Evolutionary conservation across 92 coral and sea anemone species (phyloP), one percentile per base, ranked within the genome.

Genomic region (Pocillopora meandrina): DNA sequence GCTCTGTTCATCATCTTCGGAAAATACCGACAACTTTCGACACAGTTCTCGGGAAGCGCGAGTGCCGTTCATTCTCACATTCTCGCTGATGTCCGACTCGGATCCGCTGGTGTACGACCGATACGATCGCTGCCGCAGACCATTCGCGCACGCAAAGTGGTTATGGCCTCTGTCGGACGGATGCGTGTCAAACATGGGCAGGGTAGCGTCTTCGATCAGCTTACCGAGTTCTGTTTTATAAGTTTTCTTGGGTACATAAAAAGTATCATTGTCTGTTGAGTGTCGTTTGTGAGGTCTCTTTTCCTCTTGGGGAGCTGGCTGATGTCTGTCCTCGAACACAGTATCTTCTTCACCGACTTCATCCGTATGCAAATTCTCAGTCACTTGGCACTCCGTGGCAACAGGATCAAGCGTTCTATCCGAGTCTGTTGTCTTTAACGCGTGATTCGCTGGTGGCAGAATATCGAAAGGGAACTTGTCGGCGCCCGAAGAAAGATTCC

Each of bases 41-140:
- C 90, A 84, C 77, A 85, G 91, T 64, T 92, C 95, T 61, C 98
- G 93, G 77, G 88, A 90, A 64, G 90, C 91, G n/a, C 97, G 88
- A 42, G 93, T 95, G 19, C 99, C 97, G 57, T 96, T 93, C 71
- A 83, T 81, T 75, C 96, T 81, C 18, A 88, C 88, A 16, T 94
- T 26, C 31, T 26, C 96, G 47, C 86, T 86, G 12, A 79, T 81
- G 69, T 91, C 99, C 49, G 98, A 95, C 87, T 97, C 99, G 59
- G 99, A 97, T 6, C 93, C 98, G 70, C 98, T 97, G 65, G 99
- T 97, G 85, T 97, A 95, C 65, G 98, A 88, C 55, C 99, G 92
- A 71, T 95, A 92, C 59, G 92, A 85, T 71, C 99, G 91, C 90
- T 95, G 98, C 85, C 96, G 94, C 74, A 95, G 85, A 31, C 98